These are phyloP conservation scores for Drosophila nr. medialis DNA, from an alignment of 2,888 invertebrate species.

Conservation along the genomic window DNA sequence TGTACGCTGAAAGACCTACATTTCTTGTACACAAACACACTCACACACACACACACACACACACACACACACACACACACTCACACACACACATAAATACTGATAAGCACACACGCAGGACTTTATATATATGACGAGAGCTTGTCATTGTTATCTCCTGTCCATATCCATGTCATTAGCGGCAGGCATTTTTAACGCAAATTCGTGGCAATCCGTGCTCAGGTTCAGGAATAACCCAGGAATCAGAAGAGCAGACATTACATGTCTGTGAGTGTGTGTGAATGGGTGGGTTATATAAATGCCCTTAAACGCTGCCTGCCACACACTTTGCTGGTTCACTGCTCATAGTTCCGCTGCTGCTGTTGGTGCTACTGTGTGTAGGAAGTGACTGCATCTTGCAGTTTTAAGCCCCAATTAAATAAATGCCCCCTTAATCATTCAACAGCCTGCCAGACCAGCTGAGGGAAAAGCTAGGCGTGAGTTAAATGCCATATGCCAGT, in stretches of 20 bases:
- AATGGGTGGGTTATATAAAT: neutral
- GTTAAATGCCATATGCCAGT: constrained; percentile 18
- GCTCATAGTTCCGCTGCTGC: constrained; percentile 56
- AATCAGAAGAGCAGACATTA: constrained; percentile 7
- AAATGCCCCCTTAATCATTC: constrained; percentile 29
- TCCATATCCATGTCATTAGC: neutral
- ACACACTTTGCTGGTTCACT: constrained; percentile 55
- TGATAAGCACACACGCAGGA: neutral
- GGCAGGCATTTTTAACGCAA: constrained; percentile 6
- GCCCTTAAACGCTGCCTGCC: constrained; percentile 15
- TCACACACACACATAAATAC: neutral
- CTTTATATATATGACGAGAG: neutral
- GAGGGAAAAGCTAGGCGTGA: constrained; percentile 12
- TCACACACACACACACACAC: neutral
- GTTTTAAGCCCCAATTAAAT: constrained; percentile 72
- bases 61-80: neutral
- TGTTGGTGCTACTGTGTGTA: constrained; percentile 13
- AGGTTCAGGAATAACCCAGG: constrained; percentile 8
- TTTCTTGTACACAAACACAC: constrained; percentile 27
- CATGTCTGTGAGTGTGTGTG: constrained; percentile 1
- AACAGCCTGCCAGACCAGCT: constrained; percentile 8
- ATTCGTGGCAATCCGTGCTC: constrained; percentile 9
- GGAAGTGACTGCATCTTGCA: constrained; percentile 51
- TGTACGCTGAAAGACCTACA: constrained; percentile 46
- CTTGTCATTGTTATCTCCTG: neutral